Evolutionary conservation across 2,113 vertebrate genomes (phyloP), one percentile per base, ranked within the genome.

Genomic region (Lepus timidus): DNA sequence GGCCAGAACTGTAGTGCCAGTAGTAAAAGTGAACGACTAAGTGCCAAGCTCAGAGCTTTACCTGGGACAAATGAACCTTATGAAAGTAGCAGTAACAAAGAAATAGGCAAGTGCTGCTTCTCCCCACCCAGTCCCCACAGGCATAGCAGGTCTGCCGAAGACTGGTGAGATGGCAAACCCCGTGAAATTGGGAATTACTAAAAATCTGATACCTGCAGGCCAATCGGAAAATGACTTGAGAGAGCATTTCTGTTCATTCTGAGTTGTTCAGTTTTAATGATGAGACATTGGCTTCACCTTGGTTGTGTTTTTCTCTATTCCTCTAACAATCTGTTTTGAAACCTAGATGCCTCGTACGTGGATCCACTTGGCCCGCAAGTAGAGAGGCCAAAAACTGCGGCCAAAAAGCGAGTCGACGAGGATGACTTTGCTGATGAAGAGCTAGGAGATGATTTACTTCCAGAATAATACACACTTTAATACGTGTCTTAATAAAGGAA

Each of bases 371-470:
- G 99, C 31, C 99, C 99, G 62, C 99, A 99, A 97, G 95, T 96
- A 93, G 99, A 99, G 98, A 98, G 99, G 97, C 99, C 99, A 36
- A 99, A 99, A 98, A 99, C 99, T 0, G 99, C 99, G 65, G 98
- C 99, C 90, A 99, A 98, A 96, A 99, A 98, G 93, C 99, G 97
- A 52, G 36, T 79, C 0, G 99, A 99, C 2, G 99, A 99, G 9
- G 99, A 99, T 83, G 99, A 99, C 75, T 99, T 99, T 98, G 99
- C 98, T 64, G 99, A 99, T 76, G 99, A 99, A 98, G 99, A 99
- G 85, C 96, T 99, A 82, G 99, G 99, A 98, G 99, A 99, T 6
- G 99, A 99, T 98, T 98, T 99, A 91, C 98, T 99, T 97, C 99
- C 99, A 14, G 99, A 99, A 96, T 99, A 98, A 97, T 71, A 65